A percentile compares a stretch with the other conserved stretches of the same genome.
phyloP scores from a whole-genome alignment of 2,113 vertebrate species.

The Dascyllus trimaculatus region DNA sequence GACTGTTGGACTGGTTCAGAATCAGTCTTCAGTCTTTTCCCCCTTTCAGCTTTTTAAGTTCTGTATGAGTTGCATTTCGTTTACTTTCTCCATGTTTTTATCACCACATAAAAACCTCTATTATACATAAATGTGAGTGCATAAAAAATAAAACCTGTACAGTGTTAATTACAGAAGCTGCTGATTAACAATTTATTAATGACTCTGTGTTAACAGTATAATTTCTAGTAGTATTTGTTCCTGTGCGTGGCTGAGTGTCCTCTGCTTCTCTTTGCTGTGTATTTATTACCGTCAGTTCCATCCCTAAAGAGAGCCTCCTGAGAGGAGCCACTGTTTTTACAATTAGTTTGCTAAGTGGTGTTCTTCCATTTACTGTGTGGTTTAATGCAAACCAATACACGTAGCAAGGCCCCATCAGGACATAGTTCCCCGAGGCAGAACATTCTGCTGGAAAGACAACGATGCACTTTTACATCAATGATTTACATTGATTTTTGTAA shows the following conservation, averaged over 20 bases:
- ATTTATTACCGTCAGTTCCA: constrained; percentile 22
- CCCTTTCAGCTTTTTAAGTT: not conserved
- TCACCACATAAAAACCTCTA: not conserved
- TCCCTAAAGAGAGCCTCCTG: constrained; percentile 25
- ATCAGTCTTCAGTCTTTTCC: constrained; percentile 5
- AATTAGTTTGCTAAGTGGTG: constrained; percentile 55
- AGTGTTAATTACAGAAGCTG: not conserved
- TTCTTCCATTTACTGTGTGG: constrained; percentile 48
- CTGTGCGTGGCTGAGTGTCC: constrained; percentile 16
- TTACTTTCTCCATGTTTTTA: not conserved
- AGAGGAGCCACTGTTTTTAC: constrained; percentile 52
- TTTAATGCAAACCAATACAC: constrained; percentile 59
- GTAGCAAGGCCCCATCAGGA: constrained; percentile 52
- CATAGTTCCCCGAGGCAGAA: constrained; percentile 28
- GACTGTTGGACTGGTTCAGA: constrained; percentile 7
- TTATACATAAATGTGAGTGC: not conserved
- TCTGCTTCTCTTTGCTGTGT: constrained; percentile 24
- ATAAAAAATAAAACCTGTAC: not conserved
- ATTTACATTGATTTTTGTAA: constrained; percentile 64
- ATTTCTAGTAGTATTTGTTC: constrained; percentile 8
- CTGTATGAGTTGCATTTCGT: not conserved
- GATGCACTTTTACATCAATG: constrained; percentile 64
- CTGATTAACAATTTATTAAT: not conserved
- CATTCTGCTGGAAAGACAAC: constrained; percentile 53
- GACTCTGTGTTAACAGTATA: not conserved